Percentiles rank a stretch among this genome's conserved stretches.
Evolutionary conservation across 2,797 vertebrate genomes (phyloP).

Genomic region (Sparus aurata): DNA sequence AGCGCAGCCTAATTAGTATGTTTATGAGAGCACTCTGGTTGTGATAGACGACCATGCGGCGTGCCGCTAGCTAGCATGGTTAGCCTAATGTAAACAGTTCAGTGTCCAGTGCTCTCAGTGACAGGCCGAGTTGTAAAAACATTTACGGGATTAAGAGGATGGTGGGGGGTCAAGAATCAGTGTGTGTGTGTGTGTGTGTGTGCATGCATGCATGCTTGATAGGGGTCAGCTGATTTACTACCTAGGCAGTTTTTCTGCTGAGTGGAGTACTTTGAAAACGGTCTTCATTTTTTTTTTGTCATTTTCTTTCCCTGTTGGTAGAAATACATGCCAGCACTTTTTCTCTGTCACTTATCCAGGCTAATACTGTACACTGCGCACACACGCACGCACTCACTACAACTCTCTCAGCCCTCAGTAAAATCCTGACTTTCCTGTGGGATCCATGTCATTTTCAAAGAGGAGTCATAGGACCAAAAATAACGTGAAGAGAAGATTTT

Average conservation of each 20-base stretch:
- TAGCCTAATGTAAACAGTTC: slow-evolving; percentile 81
- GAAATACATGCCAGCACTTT: slow-evolving; percentile 81
- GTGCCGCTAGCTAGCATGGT: slow-evolving; percentile 69
- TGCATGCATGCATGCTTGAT: slow-evolving; percentile 16
- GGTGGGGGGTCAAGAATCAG: slow-evolving; percentile 55
- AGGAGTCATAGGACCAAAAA: neutral
- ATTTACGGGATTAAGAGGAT: slow-evolving; percentile 89
- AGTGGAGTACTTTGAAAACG: slow-evolving; percentile 77
- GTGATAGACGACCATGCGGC: slow-evolving; percentile 73
- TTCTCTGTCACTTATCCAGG: slow-evolving; percentile 74
- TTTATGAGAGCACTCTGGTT: slow-evolving; percentile 81
- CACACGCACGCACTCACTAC: neutral
- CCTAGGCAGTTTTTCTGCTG: slow-evolving; percentile 83
- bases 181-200: slow-evolving; percentile 2
- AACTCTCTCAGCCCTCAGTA: no score
- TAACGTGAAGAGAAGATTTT: neutral
- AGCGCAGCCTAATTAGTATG: slow-evolving; percentile 79
- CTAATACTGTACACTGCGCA: slow-evolving; percentile 50
- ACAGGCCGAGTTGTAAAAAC: slow-evolving; percentile 84
- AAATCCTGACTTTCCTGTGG: slow-evolving; percentile 5
- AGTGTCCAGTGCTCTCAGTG: slow-evolving; percentile 80
- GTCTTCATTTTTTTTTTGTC: slow-evolving; percentile 56
- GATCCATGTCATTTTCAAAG: neutral
- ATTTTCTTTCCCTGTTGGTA: slow-evolving; percentile 72
- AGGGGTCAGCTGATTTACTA: slow-evolving; percentile 88